Base-by-base conservation (phyloP, 2,888 invertebrate species). In the Drosophila trichaetosa region DNA sequence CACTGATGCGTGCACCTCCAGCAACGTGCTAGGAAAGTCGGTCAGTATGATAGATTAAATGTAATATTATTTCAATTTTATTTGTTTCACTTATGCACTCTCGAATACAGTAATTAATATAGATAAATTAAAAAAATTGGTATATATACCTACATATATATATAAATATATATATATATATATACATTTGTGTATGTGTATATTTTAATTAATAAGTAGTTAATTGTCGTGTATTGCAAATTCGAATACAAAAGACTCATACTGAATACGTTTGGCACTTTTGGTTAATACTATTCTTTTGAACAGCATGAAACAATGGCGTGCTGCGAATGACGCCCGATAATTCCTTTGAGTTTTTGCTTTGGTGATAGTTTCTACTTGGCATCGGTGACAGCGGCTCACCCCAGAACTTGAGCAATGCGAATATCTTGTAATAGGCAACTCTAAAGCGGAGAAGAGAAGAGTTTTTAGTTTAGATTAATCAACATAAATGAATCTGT, bases 371-470 rank as follows among this genome's bases (percentile, higher is more conserved):
- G 76, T 92, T 93, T 91, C 91, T 93, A 76, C 93, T 93, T 56
- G 92, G 87, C 91, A 93, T 92, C 68, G 93, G 91, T 51, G 92
- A 92, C 58, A 93, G 58, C 24, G 93, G 93, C 64, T 93, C 91
- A 4, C 93, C 93, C 93, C 93, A 93, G 77, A 93, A 93, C 73
- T 93, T 93, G 3, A 93, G 79, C 61, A 89, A 64, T 27, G 93
- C 85, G 64, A 93, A 92, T 58, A 93, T 85, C 80, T 93, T 93
- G 59, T 89, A 92, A 68, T 93, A 93, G 34, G 93, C 93, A 61
- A 92, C 90, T 73, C 93, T 93, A 7, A 0, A 42, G 29, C 16
- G 16, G 4, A 4, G 8, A 33, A 33, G 33, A 46, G 21, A 24
- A 24, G 4, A 46, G 8, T 46, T 8, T 24, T 8, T 24, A 8